Conservation (phyloP, 1,140 invertebrate genomes). For the Eumaeus atala region DNA sequence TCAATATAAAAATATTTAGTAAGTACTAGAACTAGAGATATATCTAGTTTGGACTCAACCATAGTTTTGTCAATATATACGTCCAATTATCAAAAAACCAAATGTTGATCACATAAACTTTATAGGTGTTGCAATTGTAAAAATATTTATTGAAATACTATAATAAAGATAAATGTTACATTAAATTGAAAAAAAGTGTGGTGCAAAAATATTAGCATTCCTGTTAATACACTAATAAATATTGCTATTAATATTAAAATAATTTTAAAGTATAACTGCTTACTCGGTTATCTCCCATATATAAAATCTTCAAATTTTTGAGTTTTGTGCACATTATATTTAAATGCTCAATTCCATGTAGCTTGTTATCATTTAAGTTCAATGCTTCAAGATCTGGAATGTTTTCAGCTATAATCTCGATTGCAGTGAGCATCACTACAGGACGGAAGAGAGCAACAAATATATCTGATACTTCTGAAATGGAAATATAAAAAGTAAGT, state of each 20-base stretch:
- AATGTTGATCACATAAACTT: too few relatives aligned
- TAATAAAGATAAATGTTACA: too few relatives aligned
- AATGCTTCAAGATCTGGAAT: conserved; percentile 88
- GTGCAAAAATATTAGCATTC: too few relatives aligned
- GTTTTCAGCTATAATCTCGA: conserved; percentile 86
- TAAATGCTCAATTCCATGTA: conserved; percentile 81
- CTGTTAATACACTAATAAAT: too few relatives aligned
- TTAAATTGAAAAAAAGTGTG: too few relatives aligned
- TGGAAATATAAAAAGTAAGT: too few relatives aligned
- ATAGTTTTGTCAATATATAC: too few relatives aligned
- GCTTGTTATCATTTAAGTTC: conserved; percentile 88
- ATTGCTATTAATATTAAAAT: conserved; percentile 1
- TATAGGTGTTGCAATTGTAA: too few relatives aligned
- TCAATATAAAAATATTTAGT: conserved; percentile 4
- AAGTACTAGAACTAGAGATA: too few relatives aligned
- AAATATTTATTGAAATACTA: too few relatives aligned
- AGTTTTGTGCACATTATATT: conserved; percentile 78
- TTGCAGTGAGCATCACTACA: conserved; percentile 80
- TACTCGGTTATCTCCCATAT: conserved; percentile 89
- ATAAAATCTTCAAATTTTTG: conserved; percentile 84
- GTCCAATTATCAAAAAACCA: too few relatives aligned
- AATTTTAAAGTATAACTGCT: conserved; percentile 35
- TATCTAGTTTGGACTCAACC: too few relatives aligned
- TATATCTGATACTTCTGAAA: conserved; percentile 78
- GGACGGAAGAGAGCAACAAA: conserved; percentile 85